Evolutionary conservation across 1,140 invertebrate species (phyloP).

Genomic region (Zaprionus lachaisei): DNA sequence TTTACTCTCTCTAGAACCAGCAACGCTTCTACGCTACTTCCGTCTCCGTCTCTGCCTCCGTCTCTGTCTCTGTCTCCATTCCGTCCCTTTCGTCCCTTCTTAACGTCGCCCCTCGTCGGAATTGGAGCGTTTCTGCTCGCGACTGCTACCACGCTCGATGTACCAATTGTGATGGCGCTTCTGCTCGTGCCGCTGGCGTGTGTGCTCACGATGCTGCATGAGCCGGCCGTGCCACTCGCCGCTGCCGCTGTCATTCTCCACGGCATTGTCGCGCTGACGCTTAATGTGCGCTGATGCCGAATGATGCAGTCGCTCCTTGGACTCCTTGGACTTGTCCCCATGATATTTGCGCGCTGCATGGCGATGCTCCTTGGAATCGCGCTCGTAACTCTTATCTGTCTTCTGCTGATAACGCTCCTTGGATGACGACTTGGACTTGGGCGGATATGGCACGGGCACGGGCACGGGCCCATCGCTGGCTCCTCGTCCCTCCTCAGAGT

Average conservation of each 20-base stretch:
- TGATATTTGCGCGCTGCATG: too few relatives aligned
- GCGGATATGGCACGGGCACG: background rate
- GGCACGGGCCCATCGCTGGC: background rate
- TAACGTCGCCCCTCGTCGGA: slow-evolving; percentile 48
- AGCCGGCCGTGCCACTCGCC: slow-evolving; percentile 74
- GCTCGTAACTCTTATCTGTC: too few relatives aligned
- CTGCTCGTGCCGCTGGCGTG: slow-evolving; percentile 59
- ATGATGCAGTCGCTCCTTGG: slow-evolving; percentile 23
- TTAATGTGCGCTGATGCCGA: background rate
- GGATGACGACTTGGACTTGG: background rate
- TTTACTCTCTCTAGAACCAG: background rate
- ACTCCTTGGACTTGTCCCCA: slow-evolving; percentile 24
- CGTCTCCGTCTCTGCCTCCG: background rate
- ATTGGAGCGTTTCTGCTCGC: slow-evolving; percentile 58
- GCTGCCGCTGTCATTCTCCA: slow-evolving; percentile 50
- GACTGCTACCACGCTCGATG: slow-evolving; percentile 67
- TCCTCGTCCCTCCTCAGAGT: background rate
- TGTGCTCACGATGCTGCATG: slow-evolving; percentile 74
- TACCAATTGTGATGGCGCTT: slow-evolving; percentile 73
- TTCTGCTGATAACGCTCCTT: too few relatives aligned
- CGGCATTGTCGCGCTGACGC: slow-evolving; percentile 4
- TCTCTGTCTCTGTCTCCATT: background rate
- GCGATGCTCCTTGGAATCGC: slow-evolving; percentile 27
- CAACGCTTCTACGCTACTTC: background rate
- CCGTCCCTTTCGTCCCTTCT: background rate